Evolutionary conservation across 2,797 vertebrate genomes (phyloP).

Genomic region (Peromyscus melanophrys): DNA sequence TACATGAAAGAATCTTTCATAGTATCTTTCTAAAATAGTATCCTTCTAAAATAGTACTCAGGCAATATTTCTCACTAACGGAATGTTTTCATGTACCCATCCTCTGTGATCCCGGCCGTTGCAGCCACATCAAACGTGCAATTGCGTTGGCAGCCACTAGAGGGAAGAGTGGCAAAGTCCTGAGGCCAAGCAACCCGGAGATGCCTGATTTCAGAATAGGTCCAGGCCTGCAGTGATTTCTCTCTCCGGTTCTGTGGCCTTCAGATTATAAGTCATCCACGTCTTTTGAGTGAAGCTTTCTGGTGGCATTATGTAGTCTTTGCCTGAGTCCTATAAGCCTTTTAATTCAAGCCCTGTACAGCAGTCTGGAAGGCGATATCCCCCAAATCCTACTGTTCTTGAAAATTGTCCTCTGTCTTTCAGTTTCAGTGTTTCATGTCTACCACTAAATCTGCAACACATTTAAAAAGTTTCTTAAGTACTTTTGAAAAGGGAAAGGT

Average conservation of each 20-base stretch:
- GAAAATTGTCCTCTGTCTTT: neutral
- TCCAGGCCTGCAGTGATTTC: neutral
- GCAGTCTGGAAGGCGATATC: neutral
- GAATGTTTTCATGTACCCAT: accelerated
- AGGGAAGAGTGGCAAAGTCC: conserved; percentile 68
- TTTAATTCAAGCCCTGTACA: conserved; percentile 9
- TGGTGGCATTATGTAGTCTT: conserved; percentile 12
- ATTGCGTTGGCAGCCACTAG: conserved; percentile 69
- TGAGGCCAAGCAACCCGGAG: neutral
- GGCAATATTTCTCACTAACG: neutral
- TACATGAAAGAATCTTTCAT: neutral
- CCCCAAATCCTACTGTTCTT: neutral
- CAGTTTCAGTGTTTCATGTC: neutral
- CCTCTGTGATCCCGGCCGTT: neutral
- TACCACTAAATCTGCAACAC: neutral
- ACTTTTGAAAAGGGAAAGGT: neutral
- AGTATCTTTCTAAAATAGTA: neutral
- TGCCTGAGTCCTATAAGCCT: neutral
- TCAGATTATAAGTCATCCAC: neutral
- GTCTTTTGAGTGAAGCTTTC: neutral
- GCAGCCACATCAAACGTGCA: neutral
- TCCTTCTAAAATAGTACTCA: neutral
- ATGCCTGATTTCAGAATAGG: neutral
- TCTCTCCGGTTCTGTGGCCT: neutral
- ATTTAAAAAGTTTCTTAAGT: neutral